Percentiles rank a stretch among this genome's conserved stretches.
These are phyloP conservation scores for Sinella curviseta DNA, from an alignment of 1,140 invertebrate species.

Conservation along the genomic window DNA sequence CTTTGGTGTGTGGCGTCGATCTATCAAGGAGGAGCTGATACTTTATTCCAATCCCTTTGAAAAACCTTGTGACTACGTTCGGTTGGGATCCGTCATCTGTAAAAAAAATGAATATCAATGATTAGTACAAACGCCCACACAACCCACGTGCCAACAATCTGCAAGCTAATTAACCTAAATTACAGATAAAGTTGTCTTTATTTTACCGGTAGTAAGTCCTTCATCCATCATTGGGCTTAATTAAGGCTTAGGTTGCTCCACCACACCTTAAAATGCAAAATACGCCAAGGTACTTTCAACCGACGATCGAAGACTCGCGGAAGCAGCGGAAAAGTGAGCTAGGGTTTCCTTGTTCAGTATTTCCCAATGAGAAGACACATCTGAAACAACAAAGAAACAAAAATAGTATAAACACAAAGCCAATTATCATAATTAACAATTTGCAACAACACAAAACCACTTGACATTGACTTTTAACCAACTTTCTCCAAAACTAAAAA, in stretches of 20 bases:
- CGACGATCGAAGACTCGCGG: neutral
- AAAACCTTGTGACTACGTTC: conserved; percentile 43
- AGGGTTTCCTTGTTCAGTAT: no score
- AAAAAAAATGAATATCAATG: neutral
- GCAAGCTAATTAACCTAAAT: neutral
- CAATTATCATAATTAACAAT: no score
- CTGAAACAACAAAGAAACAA: no score
- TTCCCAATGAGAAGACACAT: no score
- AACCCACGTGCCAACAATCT: neutral
- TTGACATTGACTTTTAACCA: no score
- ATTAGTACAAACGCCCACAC: neutral
- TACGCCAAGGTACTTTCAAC: neutral
- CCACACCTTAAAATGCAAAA: neutral
- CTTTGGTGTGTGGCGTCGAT: conserved; percentile 59
- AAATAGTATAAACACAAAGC: no score
- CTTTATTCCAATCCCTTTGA: conserved; percentile 47
- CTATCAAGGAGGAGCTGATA: conserved; percentile 62
- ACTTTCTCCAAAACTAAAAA: no score
- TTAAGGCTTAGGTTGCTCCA: neutral
- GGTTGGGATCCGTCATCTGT: conserved; percentile 16
- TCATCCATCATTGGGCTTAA: conserved; percentile 37
- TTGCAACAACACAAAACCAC: neutral
- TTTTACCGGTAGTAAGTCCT: conserved; percentile 31
- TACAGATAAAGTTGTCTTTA: neutral
- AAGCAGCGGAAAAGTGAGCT: neutral